A percentile compares a stretch with the other conserved stretches of the same genome.
These are phyloP conservation scores for Aythya fuligula DNA, from an alignment of 2,797 vertebrate species.

Conservation along the genomic window DNA sequence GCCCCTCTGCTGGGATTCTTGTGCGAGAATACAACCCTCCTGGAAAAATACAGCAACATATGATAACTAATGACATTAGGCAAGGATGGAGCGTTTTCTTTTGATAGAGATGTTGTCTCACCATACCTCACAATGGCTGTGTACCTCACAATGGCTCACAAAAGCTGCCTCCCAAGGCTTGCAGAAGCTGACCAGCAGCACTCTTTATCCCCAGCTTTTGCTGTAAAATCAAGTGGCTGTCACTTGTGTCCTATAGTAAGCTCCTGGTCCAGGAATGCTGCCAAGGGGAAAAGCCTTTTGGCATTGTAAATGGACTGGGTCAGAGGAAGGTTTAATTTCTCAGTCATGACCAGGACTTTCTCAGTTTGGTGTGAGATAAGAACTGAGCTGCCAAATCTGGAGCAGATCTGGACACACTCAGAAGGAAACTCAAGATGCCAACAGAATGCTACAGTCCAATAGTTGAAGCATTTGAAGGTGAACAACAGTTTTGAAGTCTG, in stretches of 20 bases:
- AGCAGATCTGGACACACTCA: not conserved
- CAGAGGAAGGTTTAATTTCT: not conserved
- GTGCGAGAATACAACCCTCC: accelerated
- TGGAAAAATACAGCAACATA: not conserved
- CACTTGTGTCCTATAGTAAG: not conserved
- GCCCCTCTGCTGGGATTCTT: not conserved
- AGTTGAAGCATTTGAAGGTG: not conserved
- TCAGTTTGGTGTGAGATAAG: no score
- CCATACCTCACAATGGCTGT: not conserved
- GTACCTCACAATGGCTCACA: no score
- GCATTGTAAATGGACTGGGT: not conserved
- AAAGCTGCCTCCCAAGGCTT: not conserved
- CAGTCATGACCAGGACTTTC: no score
- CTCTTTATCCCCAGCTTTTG: not conserved
- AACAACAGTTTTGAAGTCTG: not conserved
- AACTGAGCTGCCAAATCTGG: not conserved
- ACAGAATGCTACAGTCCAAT: not conserved
- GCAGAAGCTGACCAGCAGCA: not conserved
- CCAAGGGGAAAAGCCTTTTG: not conserved
- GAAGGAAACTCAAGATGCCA: not conserved
- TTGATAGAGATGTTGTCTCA: not conserved
- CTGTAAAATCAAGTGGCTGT: not conserved
- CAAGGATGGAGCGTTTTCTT: not conserved
- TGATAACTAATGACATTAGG: not conserved
- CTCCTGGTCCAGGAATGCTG: not conserved